These are phyloP conservation scores for Albula glossodonta DNA, from an alignment of 2,113 vertebrate species.

Conservation along the genomic window DNA sequence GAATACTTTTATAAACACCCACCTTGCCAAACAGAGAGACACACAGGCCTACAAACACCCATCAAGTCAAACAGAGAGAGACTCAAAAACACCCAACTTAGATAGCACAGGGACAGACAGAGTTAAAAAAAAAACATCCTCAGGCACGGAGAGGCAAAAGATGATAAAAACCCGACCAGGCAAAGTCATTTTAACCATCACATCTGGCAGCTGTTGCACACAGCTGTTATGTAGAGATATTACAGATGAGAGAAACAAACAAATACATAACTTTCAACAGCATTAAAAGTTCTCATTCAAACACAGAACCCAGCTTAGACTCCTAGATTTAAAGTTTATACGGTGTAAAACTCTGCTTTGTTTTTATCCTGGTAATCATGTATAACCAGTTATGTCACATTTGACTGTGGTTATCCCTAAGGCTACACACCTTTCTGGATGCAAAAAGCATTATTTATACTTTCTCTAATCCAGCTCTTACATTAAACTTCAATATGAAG, in stretches of 20 bases:
- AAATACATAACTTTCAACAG: not conserved
- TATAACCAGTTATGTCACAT: not conserved
- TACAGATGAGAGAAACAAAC: not conserved
- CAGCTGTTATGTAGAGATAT: conserved; percentile 11
- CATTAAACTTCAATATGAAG: not conserved
- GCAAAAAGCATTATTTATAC: not conserved
- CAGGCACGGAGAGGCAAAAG: conserved; percentile 27
- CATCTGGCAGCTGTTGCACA: conserved; percentile 23
- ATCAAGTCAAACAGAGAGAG: too few species aligned
- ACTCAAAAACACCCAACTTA: too few species aligned
- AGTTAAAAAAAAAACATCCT: too few species aligned
- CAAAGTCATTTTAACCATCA: not conserved
- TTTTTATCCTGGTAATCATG: not conserved
- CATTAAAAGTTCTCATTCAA: not conserved
- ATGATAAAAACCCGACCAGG: conserved; percentile 20
- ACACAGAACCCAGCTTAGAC: not conserved
- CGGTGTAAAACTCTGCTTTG: too few species aligned
- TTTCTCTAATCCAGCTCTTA: not conserved
- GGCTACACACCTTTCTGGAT: not conserved
- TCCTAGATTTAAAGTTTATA: too few species aligned
- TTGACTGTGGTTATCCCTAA: not conserved
- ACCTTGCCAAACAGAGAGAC: too few species aligned
- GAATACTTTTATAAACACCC: too few species aligned
- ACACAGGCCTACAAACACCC: too few species aligned
- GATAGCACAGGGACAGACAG: too few species aligned